Conservation (phyloP, 2,888 invertebrate species). For the Teinopalpus imperialis region DNA sequence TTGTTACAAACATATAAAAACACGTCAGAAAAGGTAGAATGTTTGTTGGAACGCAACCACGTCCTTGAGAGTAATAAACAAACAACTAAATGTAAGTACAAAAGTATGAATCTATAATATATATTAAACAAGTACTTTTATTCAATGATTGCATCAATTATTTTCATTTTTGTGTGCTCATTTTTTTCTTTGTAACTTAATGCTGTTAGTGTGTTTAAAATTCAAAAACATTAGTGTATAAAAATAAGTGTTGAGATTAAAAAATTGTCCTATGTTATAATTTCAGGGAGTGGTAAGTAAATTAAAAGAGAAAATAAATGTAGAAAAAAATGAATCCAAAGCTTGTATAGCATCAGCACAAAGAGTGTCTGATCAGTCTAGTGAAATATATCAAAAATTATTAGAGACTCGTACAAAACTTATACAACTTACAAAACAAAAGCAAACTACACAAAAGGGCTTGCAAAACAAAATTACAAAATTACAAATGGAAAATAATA, state of each 20-base stretch:
- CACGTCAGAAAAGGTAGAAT: slow-evolving; percentile 49
- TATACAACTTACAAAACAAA: slow-evolving; percentile 60
- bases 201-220: no score
- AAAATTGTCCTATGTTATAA: no score
- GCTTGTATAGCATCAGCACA: slow-evolving; percentile 71
- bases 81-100: slow-evolving; percentile 60
- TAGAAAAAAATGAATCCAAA: slow-evolving; percentile 65
- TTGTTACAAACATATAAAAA: slow-evolving; percentile 61
- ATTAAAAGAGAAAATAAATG: slow-evolving; percentile 53
- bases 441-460: slow-evolving; percentile 56
- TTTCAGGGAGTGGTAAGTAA: slow-evolving; percentile 50
- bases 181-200: no score
- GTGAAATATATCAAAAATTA: slow-evolving; percentile 53
- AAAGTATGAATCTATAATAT: no score
- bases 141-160: no score
- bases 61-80: slow-evolving; percentile 62
- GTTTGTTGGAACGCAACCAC: slow-evolving; percentile 59
- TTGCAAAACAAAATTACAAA: slow-evolving; percentile 61
- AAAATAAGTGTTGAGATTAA: no score
- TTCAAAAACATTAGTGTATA: no score
- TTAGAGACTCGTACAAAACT: slow-evolving; percentile 55
- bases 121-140: no score
- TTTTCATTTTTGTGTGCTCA: no score
- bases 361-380: slow-evolving; percentile 64
- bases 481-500: slow-evolving; percentile 64